Evolutionary conservation across 2,797 vertebrate genomes (phyloP).

Genomic region (Acrossocheilus fasciatus): DNA sequence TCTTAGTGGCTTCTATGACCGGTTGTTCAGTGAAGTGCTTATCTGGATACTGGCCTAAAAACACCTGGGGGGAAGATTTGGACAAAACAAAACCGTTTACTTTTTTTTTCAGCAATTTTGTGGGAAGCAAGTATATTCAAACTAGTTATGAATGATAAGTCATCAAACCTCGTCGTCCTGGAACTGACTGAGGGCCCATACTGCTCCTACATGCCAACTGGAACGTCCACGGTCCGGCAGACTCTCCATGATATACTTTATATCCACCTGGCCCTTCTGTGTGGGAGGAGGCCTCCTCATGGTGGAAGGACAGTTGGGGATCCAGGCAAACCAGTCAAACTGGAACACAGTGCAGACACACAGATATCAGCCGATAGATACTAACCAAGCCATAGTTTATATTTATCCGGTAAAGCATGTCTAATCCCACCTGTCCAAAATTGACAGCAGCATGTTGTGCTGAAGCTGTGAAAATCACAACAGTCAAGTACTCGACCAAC

Average conservation of each 20-base stretch:
- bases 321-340: slow-evolving; percentile 99
- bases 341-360: slow-evolving; percentile 63
- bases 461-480: slow-evolving; percentile 90
- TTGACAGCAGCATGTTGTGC: slow-evolving; percentile 95
- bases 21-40: slow-evolving; percentile 92
- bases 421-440: slow-evolving; percentile 89
- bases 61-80: slow-evolving; percentile 68
- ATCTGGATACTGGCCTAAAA: slow-evolving; percentile 92
- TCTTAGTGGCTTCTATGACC: slow-evolving; percentile 84
- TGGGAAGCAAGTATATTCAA: neutral
- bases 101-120: neutral
- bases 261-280: slow-evolving; percentile 84
- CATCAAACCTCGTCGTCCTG: slow-evolving; percentile 93
- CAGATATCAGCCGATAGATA: neutral
- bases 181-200: slow-evolving; percentile 97
- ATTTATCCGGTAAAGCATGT: neutral
- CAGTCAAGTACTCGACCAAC: slow-evolving; percentile 87
- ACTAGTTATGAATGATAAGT: neutral
- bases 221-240: slow-evolving; percentile 96
- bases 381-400: too few species aligned
- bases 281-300: slow-evolving; percentile 90
- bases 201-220: slow-evolving; percentile 95
- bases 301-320: slow-evolving; percentile 94
- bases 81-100: neutral
- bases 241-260: slow-evolving; percentile 87